These are phyloP conservation scores for Drosophila dunni DNA, from an alignment of 1,140 invertebrate genomes.

Conservation along the genomic window DNA sequence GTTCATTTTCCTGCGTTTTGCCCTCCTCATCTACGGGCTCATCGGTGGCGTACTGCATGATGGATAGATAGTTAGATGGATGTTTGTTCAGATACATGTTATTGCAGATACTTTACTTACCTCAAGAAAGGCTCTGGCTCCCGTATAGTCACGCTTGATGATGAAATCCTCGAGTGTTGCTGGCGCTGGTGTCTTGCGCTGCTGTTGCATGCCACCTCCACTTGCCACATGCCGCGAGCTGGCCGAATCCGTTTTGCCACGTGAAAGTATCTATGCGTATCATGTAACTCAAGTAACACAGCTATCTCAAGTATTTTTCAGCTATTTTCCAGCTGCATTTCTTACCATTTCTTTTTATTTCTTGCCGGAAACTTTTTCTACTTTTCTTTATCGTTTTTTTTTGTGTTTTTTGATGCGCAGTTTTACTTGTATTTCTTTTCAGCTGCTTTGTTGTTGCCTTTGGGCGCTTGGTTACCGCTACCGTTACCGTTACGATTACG, in stretches of 20 bases:
- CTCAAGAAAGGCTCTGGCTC: slow-evolving; percentile 96
- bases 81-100: background rate
- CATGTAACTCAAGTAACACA: slow-evolving; percentile 26
- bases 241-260: slow-evolving; percentile 88
- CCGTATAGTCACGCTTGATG: slow-evolving; percentile 95
- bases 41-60: slow-evolving; percentile 75
- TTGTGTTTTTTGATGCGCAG: slow-evolving; percentile 12
- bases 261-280: slow-evolving; percentile 88
- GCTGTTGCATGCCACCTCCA: slow-evolving; percentile 54
- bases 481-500: slow-evolving; percentile 63
- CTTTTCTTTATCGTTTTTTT: slow-evolving; percentile 1
- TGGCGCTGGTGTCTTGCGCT: slow-evolving; percentile 85
- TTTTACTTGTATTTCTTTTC: slow-evolving; percentile 22
- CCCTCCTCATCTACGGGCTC: slow-evolving; percentile 85
- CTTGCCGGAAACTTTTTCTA: slow-evolving; percentile 7
- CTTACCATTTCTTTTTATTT: slow-evolving; percentile 63
- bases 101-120: slow-evolving; percentile 78
- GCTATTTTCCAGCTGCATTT: slow-evolving; percentile 44
- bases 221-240: slow-evolving; percentile 84
- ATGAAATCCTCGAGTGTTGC: slow-evolving; percentile 97
- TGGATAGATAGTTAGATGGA: background rate
- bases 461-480: slow-evolving; percentile 64
- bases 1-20: slow-evolving; percentile 86
- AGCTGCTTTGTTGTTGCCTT: slow-evolving; percentile 30
- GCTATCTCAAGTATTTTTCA: slow-evolving; percentile 44